A percentile compares a stretch with the other conserved stretches of the same genome.
Evolutionary conservation across 2,797 vertebrate species (phyloP).

Genomic region (Labeo calbasu): DNA sequence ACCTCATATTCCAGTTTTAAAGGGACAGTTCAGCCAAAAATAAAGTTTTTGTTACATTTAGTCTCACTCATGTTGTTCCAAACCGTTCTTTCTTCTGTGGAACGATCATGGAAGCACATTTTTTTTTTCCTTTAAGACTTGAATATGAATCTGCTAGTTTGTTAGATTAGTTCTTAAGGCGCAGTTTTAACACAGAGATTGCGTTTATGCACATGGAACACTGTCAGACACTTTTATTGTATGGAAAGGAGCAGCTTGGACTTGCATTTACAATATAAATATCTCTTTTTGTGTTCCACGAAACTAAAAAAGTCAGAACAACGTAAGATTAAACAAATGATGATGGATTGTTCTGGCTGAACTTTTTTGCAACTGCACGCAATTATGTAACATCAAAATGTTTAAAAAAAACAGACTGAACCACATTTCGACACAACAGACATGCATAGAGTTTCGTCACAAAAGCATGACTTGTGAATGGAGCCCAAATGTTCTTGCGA

Average conservation of each 20-base stretch:
- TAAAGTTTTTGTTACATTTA: not conserved
- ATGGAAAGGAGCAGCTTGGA: not conserved
- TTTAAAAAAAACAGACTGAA: not conserved
- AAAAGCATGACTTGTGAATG: not conserved
- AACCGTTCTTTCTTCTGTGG: not conserved
- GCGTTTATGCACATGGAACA: not conserved
- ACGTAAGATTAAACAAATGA: not conserved
- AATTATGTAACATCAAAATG: conserved; percentile 46
- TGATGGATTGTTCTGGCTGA: not conserved
- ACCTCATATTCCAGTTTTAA: conserved; percentile 15
- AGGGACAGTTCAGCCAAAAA: not conserved
- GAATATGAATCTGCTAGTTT: no score
- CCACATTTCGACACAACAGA: not conserved
- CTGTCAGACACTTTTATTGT: not conserved
- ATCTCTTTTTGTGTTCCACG: not conserved
- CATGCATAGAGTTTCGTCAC: not conserved
- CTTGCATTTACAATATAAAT: not conserved
- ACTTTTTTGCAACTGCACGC: not conserved
- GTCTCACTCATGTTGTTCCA: not conserved
- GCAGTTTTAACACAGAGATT: not conserved
- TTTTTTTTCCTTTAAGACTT: no score
- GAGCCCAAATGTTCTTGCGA: conserved; percentile 7
- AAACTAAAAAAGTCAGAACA: not conserved
- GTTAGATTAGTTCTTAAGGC: not conserved
- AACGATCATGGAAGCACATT: no score